phyloP scores from a whole-genome alignment of 2,113 vertebrate genomes.

The Macquaria ambigua region DNA sequence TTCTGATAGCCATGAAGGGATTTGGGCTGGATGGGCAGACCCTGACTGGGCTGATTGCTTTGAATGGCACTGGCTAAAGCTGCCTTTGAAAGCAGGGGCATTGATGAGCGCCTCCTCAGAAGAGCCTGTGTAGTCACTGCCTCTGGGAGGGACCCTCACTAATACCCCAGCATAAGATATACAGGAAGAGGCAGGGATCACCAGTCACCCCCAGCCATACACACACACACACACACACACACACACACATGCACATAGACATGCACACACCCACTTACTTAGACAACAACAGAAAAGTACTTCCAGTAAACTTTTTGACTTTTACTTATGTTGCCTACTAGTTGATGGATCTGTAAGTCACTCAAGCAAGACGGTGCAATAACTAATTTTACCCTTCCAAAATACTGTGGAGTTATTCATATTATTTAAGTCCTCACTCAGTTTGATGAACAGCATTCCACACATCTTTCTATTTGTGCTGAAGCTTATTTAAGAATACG shows the following conservation, averaged over 20 bases:
- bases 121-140: constrained; percentile 81
- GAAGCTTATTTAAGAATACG: constrained; percentile 34
- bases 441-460: constrained; percentile 39
- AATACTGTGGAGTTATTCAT: constrained; percentile 36
- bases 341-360: constrained; percentile 48
- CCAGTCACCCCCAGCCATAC: constrained; percentile 78
- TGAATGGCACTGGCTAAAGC: constrained; percentile 83
- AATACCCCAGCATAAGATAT: constrained; percentile 82
- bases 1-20: constrained; percentile 87
- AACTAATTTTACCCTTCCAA: constrained; percentile 25
- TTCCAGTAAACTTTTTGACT: constrained; percentile 76
- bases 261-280: constrained; percentile 59
- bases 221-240: constrained; percentile 48
- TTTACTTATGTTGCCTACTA: constrained; percentile 50
- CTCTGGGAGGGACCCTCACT: constrained; percentile 82
- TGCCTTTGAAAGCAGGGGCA: constrained; percentile 83
- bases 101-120: constrained; percentile 81
- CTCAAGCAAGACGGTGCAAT: constrained; percentile 28
- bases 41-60: constrained; percentile 84
- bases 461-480: constrained; percentile 31
- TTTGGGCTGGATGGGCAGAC: constrained; percentile 85
- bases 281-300: constrained; percentile 71
- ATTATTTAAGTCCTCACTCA: constrained; percentile 31
- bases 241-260: constrained; percentile 46
- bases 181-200: constrained; percentile 80